phyloP scores from a whole-genome alignment of 2,797 vertebrate species.

The Heteromormyrus szaboi region DNA sequence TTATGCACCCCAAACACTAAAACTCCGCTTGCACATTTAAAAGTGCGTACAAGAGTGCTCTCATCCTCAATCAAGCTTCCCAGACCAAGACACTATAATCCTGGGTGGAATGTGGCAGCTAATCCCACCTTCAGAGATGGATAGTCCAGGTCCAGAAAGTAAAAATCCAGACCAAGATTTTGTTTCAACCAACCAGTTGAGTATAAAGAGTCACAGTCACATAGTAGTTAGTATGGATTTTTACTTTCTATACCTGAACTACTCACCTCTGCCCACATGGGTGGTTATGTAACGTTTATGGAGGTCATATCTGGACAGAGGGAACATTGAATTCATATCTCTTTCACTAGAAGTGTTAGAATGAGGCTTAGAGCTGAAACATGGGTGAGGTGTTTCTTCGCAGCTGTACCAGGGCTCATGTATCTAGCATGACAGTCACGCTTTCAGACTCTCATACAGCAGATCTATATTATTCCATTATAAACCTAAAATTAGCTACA shows the following conservation, averaged over 20 bases:
- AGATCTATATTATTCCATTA: neutral
- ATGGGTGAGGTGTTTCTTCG: neutral
- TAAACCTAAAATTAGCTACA: neutral
- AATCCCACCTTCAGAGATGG: neutral
- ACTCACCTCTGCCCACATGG: neutral
- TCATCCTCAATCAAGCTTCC: neutral
- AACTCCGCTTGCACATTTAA: neutral
- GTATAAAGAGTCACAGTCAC: neutral
- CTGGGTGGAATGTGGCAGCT: neutral
- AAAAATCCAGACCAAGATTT: neutral
- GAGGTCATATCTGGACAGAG: neutral
- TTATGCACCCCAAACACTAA: neutral
- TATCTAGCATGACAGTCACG: neutral
- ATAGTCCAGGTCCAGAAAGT: neutral
- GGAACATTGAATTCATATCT: neutral
- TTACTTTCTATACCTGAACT: neutral
- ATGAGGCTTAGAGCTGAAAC: neutral
- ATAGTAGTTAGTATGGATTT: neutral
- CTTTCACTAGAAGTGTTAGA: neutral
- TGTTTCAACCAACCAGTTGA: neutral
- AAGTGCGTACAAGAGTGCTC: neutral
- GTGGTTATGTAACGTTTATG: neutral
- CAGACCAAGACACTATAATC: neutral
- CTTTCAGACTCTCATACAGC: neutral
- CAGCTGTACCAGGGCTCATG: neutral